These are phyloP conservation scores for Conger conger DNA, from an alignment of 2,113 vertebrate genomes.

Conservation along the genomic window DNA sequence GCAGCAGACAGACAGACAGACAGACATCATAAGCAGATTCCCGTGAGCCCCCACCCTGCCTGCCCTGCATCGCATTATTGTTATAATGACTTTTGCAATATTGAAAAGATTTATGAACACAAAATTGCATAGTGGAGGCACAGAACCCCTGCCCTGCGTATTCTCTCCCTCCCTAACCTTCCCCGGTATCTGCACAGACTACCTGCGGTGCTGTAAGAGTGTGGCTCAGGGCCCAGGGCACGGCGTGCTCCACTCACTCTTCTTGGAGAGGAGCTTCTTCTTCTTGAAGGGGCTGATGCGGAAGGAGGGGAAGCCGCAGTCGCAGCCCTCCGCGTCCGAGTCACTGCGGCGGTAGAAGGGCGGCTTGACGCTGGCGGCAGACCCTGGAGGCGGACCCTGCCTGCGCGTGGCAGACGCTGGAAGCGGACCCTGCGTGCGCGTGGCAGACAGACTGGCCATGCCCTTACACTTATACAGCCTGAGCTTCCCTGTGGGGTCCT, in stretches of 20 bases:
- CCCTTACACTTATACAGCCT: constrained; percentile 91
- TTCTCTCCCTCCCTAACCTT: too few species aligned
- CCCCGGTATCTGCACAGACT: too few species aligned
- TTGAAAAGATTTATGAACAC: constrained; percentile 7
- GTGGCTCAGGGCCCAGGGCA: constrained; percentile 16
- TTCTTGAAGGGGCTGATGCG: constrained; percentile 70
- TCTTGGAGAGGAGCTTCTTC: constrained; percentile 83
- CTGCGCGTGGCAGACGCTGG: constrained; percentile 38
- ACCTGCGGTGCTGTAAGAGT: not conserved
- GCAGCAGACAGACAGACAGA: not conserved
- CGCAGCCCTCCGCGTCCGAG: constrained; percentile 63
- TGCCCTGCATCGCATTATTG: not conserved
- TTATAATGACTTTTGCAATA: not conserved
- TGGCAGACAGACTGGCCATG: constrained; percentile 46
- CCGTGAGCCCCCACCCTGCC: not conserved
- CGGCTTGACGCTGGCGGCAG: constrained; percentile 79
- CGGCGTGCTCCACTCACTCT: constrained; percentile 73
- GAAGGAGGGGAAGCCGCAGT: constrained; percentile 69
- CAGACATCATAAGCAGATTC: not conserved
- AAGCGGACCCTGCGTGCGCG: constrained; percentile 50
- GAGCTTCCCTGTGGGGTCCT: constrained; percentile 84
- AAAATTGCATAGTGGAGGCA: not conserved
- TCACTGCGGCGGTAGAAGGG: constrained; percentile 68
- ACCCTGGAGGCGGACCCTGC: constrained; percentile 58
- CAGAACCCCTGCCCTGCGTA: too few species aligned